phyloP scores from a whole-genome alignment of 2,888 invertebrate species.

The Nasonovia ribisnigri region DNA sequence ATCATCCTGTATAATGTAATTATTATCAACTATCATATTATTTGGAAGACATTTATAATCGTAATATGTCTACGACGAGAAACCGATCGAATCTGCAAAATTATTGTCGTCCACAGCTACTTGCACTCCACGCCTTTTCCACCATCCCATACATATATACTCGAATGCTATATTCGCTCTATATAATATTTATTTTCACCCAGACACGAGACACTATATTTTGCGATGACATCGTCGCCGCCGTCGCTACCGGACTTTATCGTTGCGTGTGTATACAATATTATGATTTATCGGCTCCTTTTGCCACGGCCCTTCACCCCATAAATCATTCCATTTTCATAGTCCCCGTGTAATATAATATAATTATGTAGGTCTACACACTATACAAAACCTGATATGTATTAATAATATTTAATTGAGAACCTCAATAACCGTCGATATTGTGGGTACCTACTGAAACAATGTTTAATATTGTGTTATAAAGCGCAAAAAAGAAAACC shows the following conservation, averaged over 20 bases:
- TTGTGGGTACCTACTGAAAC: background rate
- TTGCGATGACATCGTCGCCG: slow-evolving; percentile 24
- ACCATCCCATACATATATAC: background rate
- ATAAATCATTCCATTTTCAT: slow-evolving; percentile 31
- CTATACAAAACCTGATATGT: background rate
- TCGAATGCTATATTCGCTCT: background rate
- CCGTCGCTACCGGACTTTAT: slow-evolving; percentile 8
- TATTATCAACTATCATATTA: background rate
- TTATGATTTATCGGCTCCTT: slow-evolving; percentile 47
- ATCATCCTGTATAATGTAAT: background rate
- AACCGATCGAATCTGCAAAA: background rate
- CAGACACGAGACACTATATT: background rate
- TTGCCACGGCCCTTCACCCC: background rate
- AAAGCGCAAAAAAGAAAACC: background rate
- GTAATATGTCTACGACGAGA: background rate
- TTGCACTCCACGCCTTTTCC: background rate
- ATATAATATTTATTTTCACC: background rate
- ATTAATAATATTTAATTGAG: background rate
- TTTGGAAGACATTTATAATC: background rate
- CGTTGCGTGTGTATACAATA: background rate
- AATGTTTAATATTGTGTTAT: background rate
- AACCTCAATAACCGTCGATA: background rate
- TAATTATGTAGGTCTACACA: slow-evolving; percentile 24
- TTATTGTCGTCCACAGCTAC: background rate
- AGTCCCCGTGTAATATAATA: background rate